These are phyloP conservation scores for Dusona sp. DNA, from an alignment of 2,888 invertebrate genomes.

Conservation along the genomic window DNA sequence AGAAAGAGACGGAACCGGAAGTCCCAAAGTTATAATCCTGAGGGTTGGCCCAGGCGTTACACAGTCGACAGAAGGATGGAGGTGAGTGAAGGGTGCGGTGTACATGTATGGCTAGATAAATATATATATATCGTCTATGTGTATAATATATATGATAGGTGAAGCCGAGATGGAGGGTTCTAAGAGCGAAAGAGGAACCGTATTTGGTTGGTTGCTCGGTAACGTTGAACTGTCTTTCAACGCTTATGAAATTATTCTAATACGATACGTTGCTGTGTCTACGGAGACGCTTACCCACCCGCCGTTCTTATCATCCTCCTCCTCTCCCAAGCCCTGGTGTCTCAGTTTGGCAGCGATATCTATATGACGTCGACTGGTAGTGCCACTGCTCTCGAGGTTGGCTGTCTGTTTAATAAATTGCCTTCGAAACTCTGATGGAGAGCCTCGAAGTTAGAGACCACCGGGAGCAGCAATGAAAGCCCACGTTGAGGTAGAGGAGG, in stretches of 20 bases:
- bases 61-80: slow-evolving; percentile 50
- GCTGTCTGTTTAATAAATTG: slow-evolving; percentile 71
- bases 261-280: slow-evolving; percentile 66
- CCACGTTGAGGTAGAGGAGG: slow-evolving; percentile 31
- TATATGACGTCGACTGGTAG: slow-evolving; percentile 39
- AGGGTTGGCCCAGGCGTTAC: slow-evolving; percentile 40
- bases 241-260: slow-evolving; percentile 74
- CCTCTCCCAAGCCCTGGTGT: slow-evolving; percentile 20
- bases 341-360: slow-evolving; percentile 26
- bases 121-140: slow-evolving; percentile 3
- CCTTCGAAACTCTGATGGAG: slow-evolving; percentile 64
- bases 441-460: slow-evolving; percentile 64
- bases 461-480: slow-evolving; percentile 47
- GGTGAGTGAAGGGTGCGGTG: slow-evolving; percentile 14
- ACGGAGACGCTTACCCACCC: slow-evolving; percentile 59
- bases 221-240: slow-evolving; percentile 69
- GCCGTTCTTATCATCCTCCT: slow-evolving; percentile 37
- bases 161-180: slow-evolving; percentile 20
- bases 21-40: slow-evolving; percentile 67
- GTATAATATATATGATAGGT: neutral
- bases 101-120: neutral
- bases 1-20: slow-evolving; percentile 24
- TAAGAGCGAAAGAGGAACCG: slow-evolving; percentile 31
- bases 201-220: slow-evolving; percentile 48
- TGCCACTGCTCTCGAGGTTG: slow-evolving; percentile 51